phyloP scores from a whole-genome alignment of 2,888 invertebrate species.

The Epinotia demarniana region DNA sequence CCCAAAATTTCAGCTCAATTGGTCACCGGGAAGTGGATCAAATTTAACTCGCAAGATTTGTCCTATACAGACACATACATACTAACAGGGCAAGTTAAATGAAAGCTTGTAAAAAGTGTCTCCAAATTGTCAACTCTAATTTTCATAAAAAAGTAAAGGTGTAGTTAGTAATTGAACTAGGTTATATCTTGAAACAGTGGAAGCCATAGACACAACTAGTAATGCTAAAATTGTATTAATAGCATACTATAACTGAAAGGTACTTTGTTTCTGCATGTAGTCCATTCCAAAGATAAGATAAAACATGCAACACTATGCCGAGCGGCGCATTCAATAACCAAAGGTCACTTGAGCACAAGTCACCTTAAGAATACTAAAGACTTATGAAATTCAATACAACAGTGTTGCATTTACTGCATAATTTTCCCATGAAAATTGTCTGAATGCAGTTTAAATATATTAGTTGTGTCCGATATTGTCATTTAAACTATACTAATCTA shows the following conservation, averaged over 20 bases:
- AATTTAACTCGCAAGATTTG: too few species aligned
- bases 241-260: not conserved
- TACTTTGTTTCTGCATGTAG: not conserved
- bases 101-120: too few species aligned
- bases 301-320: constrained; percentile 12
- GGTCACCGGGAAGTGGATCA: too few species aligned
- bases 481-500: not conserved
- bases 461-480: not conserved
- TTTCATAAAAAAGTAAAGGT: too few species aligned
- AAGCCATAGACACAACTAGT: not conserved
- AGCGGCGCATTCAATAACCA: constrained; percentile 21
- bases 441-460: constrained; percentile 3
- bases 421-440: constrained; percentile 13
- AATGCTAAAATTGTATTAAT: not conserved
- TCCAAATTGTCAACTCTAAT: too few species aligned
- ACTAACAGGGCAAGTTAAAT: too few species aligned
- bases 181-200: not conserved
- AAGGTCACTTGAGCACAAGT: constrained; percentile 17
- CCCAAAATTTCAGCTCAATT: too few species aligned
- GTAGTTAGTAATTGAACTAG: too few species aligned
- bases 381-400: constrained; percentile 24
- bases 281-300: constrained; percentile 6
- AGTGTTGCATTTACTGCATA: constrained; percentile 15
- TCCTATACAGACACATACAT: too few species aligned
- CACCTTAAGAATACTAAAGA: constrained; percentile 34